Evolutionary conservation across 2,113 vertebrate genomes (phyloP), one percentile per base, ranked within the genome.

Genomic region (Pogona vitticeps): DNA sequence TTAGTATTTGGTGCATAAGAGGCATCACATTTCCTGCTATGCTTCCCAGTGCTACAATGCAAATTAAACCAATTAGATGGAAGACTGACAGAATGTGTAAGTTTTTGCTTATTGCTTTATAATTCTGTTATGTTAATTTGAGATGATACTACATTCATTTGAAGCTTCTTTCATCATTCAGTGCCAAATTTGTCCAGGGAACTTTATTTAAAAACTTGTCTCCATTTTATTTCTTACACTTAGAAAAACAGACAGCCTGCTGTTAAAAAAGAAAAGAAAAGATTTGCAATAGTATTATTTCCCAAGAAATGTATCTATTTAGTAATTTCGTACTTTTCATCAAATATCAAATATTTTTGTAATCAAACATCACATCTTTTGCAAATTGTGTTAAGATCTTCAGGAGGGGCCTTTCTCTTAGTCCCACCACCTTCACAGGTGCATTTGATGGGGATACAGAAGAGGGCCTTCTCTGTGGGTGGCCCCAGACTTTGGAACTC

Each of bases 71-170:
- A 85, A 76, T 88, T 88, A 76, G 52, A 70, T 71, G 21, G 78
- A 81, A 81, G 71, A 82, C 61, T 85, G 61, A 85, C 78, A 85
- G 46, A 81, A 83, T 71, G 75, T 71, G 72, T 59, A 76, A 17
- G 52, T 81, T 85, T 68, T 68, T 68, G 79, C 77, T 85, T 88
- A 84, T 88, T 85, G 71, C 71, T 81, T 81, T 85, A 88, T 85
- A 40, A 88, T 85, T 85, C 71, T 46, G 52, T 75, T 81, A 42
- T 81, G 70, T 36, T 76, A 88, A 76, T 88, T 85, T 59, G 23
- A 88, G 75, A 38, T 67, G 75, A 38, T 67, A 28, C 18, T 63
- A 65, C 38, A 28, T 40, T 36, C 46, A 61, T 76, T 33, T 81
- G 36, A 40, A 70, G 31, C 46, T 70, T 76, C 65, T 42, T 75